phyloP scores from a whole-genome alignment of 1,140 invertebrate genomes.

The Drosophila lacertosa region DNA sequence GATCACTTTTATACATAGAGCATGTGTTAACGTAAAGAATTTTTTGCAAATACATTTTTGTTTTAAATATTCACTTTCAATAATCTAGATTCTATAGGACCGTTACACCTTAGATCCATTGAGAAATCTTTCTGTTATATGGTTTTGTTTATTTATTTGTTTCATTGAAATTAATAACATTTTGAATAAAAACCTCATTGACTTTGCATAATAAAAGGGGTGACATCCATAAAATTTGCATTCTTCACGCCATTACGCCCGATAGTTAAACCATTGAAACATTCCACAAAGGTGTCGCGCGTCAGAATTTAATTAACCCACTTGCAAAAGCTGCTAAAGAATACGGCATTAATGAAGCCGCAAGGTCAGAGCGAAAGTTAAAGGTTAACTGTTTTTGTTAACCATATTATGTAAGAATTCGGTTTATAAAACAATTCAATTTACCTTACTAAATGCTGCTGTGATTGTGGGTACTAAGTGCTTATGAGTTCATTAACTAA shows the following conservation, averaged over 20 bases:
- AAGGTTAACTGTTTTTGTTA: conserved; percentile 42
- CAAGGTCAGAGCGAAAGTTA: conserved; percentile 67
- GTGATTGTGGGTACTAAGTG: too few relatives aligned
- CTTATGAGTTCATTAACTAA: too few relatives aligned
- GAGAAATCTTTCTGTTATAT: conserved; percentile 48
- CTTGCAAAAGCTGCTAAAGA: conserved; percentile 6
- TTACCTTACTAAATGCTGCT: too few relatives aligned
- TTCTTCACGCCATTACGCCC: conserved; percentile 27
- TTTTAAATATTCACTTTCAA: conserved; percentile 62
- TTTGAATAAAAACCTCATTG: conserved; percentile 36
- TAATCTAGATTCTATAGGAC: conserved; percentile 70
- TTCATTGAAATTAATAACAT: conserved; percentile 30
- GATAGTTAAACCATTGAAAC: conserved; percentile 37
- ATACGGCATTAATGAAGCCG: conserved; percentile 24
- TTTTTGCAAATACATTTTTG: conserved; percentile 18
- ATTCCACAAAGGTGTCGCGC: conserved; percentile 38
- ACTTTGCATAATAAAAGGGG: conserved; percentile 33
- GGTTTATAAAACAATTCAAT: too few relatives aligned
- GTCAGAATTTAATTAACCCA: conserved; percentile 61
- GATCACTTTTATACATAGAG: conserved; percentile 58
- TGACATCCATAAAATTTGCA: conserved; percentile 36
- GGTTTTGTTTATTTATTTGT: conserved; percentile 18
- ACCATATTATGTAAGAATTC: not conserved
- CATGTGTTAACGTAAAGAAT: conserved; percentile 26
- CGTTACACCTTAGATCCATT: conserved; percentile 63